Base-by-base conservation (phyloP, 1,140 invertebrate species). In the Bacillus rossius region DNA sequence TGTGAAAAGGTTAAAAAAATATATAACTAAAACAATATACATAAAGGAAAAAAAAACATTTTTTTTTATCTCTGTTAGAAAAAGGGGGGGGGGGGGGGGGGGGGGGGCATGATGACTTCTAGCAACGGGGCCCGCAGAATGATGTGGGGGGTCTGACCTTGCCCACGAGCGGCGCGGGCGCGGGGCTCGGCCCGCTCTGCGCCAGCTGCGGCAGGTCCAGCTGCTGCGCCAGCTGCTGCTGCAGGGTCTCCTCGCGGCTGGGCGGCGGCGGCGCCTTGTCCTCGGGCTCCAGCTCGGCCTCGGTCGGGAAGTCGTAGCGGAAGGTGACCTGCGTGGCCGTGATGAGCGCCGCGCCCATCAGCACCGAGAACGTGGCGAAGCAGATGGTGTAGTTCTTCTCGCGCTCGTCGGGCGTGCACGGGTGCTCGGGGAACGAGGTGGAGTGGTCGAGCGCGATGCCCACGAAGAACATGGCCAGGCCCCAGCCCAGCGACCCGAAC, bases 341-440 rank as follows among this genome's bases (percentile, higher is more conserved):
- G 25, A 96, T 88, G 14, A 98, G 80, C 1, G 96, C 94, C 53
- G 91, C 92, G 1, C 91, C 89, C 95, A 99, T 99, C 1, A 99
- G 79, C 8, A 98, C 92, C 20, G 94, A 94, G 76, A 98, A 99
- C 14, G 95, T 95, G 0, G 94, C 92, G 74, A 99, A 99, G 74
- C 96, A 99, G 45, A 98, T 94, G 3, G 94, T 97, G 73, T 99
- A 99, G 72, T 99, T 99, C 69, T 97, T 94, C 70, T 98, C 95
- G 69, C 86, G 85, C 55, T 85, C 82, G 63, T 92, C 87, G 1
- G 91, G 89, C 0, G 85, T 87, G 70, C 96, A 99, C 0, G 95
- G 95, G 75, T 94, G 91, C 64, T 88, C 82, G 10, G 83, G 91
- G 77, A 90, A 99, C 67, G 80, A 88, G 61, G 83, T 97, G 71